These are phyloP conservation scores for Spea hammondii DNA, from an alignment of 2,797 vertebrate genomes.

Conservation along the genomic window DNA sequence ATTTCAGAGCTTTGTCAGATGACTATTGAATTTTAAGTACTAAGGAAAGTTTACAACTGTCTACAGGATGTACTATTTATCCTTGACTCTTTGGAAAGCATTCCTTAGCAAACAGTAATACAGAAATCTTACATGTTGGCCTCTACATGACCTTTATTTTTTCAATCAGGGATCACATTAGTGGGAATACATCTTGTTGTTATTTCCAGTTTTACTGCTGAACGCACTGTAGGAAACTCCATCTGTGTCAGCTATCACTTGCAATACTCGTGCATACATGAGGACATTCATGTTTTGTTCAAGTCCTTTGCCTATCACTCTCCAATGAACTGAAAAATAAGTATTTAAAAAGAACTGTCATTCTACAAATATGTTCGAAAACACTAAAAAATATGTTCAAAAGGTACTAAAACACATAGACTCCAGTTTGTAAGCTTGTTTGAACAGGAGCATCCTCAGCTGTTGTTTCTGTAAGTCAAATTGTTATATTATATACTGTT, in stretches of 20 bases:
- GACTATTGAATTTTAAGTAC: not conserved
- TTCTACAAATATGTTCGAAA: constrained; percentile 13
- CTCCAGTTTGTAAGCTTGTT: too few species aligned
- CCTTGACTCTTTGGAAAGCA: constrained; percentile 22
- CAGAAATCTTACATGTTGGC: constrained; percentile 27
- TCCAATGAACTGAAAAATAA: constrained; percentile 70
- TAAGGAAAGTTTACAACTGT: constrained; percentile 12
- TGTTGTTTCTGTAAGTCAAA: too few species aligned
- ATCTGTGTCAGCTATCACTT: constrained; percentile 57
- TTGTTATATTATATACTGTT: too few species aligned
- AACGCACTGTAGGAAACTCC: constrained; percentile 47
- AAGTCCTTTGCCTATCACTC: constrained; percentile 59
- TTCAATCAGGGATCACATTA: constrained; percentile 48
- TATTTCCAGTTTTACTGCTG: constrained; percentile 54
- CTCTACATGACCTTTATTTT: constrained; percentile 39
- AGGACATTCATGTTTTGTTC: constrained; percentile 61
- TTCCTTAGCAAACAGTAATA: constrained; percentile 13
- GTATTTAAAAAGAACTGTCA: constrained; percentile 62
- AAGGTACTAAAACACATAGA: too few species aligned
- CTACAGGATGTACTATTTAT: constrained; percentile 8
- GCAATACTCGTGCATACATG: constrained; percentile 56
- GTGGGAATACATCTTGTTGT: constrained; percentile 56
- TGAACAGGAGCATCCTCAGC: too few species aligned
- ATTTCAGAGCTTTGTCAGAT: too few species aligned
- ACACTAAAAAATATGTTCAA: not conserved